phyloP scores from a whole-genome alignment of 2,113 vertebrate genomes.

The Hypocryptadius cinnamomeus region DNA sequence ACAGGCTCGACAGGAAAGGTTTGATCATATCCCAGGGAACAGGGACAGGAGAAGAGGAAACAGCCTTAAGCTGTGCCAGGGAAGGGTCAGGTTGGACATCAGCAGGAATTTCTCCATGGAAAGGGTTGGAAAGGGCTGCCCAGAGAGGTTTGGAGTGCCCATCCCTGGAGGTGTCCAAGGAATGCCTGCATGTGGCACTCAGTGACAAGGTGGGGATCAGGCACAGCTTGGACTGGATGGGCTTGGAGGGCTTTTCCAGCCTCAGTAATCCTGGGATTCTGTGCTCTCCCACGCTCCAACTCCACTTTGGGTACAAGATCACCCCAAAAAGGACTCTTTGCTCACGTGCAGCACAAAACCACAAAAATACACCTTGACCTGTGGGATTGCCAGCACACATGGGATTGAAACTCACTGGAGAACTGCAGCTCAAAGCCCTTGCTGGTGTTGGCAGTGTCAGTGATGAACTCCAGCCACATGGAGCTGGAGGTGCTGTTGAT shows the following conservation, averaged over 20 bases:
- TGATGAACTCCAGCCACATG: slow-evolving; percentile 95
- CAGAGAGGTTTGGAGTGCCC: neutral
- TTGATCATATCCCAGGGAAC: neutral
- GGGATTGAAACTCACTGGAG: slow-evolving; percentile 79
- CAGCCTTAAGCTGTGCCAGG: rapidly evolving
- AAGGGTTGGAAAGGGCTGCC: neutral
- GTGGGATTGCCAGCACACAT: rapidly evolving
- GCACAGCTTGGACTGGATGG: neutral
- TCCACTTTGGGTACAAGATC: neutral
- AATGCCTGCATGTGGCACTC: rapidly evolving
- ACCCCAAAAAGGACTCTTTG: neutral
- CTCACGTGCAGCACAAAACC: rapidly evolving
- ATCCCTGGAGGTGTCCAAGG: neutral
- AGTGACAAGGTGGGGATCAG: rapidly evolving
- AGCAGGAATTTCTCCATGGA: neutral
- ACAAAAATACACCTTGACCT: rapidly evolving
- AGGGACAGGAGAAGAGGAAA: neutral
- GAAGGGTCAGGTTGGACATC: neutral
- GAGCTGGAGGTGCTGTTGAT: slow-evolving; percentile 96
- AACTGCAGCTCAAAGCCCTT: slow-evolving; percentile 95
- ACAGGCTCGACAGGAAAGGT: neutral
- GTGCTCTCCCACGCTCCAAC: neutral
- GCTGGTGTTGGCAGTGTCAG: slow-evolving; percentile 85
- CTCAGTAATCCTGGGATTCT: rapidly evolving
- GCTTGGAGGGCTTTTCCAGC: neutral